These are phyloP conservation scores for Lasiurus cinereus DNA, from an alignment of 2,113 vertebrate genomes.

Conservation along the genomic window DNA sequence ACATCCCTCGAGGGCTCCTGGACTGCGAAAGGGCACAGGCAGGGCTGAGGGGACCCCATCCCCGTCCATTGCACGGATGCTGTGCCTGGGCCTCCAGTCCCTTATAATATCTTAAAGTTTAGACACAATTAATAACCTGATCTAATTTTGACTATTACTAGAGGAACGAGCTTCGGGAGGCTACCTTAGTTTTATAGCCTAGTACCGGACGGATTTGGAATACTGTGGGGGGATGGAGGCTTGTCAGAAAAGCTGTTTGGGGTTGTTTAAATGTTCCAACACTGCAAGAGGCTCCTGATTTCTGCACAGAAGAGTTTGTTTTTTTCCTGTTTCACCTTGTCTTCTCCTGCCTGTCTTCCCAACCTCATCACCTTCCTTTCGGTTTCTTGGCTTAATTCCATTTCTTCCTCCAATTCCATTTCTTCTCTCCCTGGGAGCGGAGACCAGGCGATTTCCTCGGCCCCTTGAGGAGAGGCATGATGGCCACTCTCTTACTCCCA, in stretches of 20 bases:
- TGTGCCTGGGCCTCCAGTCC: no score
- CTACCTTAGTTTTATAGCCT: slow-evolving; percentile 18
- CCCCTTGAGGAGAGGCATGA: not conserved
- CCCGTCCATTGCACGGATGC: no score
- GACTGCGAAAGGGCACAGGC: no score
- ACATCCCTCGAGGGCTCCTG: no score
- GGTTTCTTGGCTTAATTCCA: slow-evolving; percentile 8
- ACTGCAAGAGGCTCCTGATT: not conserved
- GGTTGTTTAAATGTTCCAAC: not conserved
- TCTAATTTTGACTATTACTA: slow-evolving; percentile 17
- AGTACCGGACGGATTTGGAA: not conserved
- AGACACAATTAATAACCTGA: not conserved
- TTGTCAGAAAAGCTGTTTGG: slow-evolving; percentile 37
- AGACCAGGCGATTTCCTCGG: not conserved
- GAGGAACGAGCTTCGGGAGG: not conserved
- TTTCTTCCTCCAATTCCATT: slow-evolving; percentile 1
- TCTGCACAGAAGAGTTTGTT: not conserved
- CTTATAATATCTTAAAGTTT: not conserved
- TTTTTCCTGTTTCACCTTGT: not conserved
- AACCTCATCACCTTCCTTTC: slow-evolving; percentile 2
- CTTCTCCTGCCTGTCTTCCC: not conserved
- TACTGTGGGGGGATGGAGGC: not conserved
- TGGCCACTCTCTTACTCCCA: slow-evolving; percentile 20
- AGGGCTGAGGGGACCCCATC: no score
- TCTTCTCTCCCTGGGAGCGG: not conserved